Evolutionary conservation across 1,140 invertebrate species (phyloP).

Genomic region (Zaprionus ornatus): DNA sequence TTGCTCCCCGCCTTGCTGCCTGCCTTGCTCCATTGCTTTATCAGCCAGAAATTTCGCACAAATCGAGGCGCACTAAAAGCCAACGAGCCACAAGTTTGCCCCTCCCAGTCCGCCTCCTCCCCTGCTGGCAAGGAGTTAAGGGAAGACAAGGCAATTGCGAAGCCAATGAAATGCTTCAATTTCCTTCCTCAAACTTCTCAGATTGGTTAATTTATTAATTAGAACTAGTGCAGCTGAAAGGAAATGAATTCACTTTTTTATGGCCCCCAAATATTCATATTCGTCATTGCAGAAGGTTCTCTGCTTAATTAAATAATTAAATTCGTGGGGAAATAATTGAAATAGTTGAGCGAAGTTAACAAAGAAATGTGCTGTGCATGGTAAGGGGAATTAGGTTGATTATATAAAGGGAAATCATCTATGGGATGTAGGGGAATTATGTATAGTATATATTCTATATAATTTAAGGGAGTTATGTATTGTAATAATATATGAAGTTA

Average conservation of each 20-base stretch:
- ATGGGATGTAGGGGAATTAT: too few relatives aligned
- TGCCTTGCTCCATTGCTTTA: conserved; percentile 65
- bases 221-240: conserved; percentile 37
- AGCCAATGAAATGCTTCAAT: conserved; percentile 42
- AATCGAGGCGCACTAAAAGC: conserved; percentile 67
- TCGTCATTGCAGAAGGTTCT: conserved; percentile 17
- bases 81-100: conserved; percentile 37
- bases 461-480: too few relatives aligned
- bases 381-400: background rate
- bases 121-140: background rate
- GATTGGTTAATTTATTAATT: conserved; percentile 56
- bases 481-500: background rate
- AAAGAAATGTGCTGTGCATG: too few relatives aligned
- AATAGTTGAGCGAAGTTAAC: background rate
- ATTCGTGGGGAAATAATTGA: background rate
- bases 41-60: conserved; percentile 74
- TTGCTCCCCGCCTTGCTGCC: too few relatives aligned
- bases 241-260: conserved; percentile 19
- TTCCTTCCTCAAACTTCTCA: conserved; percentile 7
- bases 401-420: too few relatives aligned
- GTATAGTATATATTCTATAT: too few relatives aligned
- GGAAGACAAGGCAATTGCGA: conserved; percentile 23
- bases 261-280: background rate
- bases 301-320: background rate
- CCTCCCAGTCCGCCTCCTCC: conserved; percentile 3